These are phyloP conservation scores for Nycticebus coucang DNA, from an alignment of 2,113 vertebrate species.

Conservation along the genomic window DNA sequence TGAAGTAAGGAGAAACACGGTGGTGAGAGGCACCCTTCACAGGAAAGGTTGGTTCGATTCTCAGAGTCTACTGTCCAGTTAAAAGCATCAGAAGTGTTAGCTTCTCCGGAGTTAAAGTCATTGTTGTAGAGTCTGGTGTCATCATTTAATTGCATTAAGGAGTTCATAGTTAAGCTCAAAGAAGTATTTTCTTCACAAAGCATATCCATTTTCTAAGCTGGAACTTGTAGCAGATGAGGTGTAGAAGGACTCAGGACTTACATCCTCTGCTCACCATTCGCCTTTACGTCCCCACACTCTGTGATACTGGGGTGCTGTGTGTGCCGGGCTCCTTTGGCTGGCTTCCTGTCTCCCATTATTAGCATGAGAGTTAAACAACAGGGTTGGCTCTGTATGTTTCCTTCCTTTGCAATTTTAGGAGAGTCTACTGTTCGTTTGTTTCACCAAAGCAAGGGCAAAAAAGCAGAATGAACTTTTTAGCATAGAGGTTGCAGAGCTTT, in stretches of 20 bases:
- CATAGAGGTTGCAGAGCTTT: slow-evolving; percentile 63
- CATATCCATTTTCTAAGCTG: slow-evolving; percentile 85
- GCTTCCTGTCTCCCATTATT: slow-evolving; percentile 53
- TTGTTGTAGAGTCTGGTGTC: slow-evolving; percentile 79
- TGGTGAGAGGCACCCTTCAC: slow-evolving; percentile 79
- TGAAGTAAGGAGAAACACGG: slow-evolving; percentile 79
- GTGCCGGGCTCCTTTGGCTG: not conserved
- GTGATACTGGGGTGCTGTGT: slow-evolving; percentile 42
- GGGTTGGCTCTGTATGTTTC: slow-evolving; percentile 42
- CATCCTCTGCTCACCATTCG: slow-evolving; percentile 76
- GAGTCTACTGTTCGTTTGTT: slow-evolving; percentile 50
- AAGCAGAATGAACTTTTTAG: slow-evolving; percentile 69
- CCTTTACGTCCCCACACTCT: slow-evolving; percentile 63
- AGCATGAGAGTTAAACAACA: slow-evolving; percentile 9
- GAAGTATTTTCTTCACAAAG: slow-evolving; percentile 83
- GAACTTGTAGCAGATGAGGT: slow-evolving; percentile 67
- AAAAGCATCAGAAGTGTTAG: slow-evolving; percentile 83
- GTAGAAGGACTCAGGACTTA: slow-evolving; percentile 64
- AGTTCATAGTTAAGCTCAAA: slow-evolving; percentile 81
- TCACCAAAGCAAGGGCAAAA: slow-evolving; percentile 54
- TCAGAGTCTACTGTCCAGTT: slow-evolving; percentile 85
- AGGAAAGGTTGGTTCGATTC: slow-evolving; percentile 85
- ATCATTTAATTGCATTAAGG: slow-evolving; percentile 81
- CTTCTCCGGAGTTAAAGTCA: slow-evolving; percentile 78
- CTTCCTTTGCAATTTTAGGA: slow-evolving; percentile 71